phyloP scores from a whole-genome alignment of 2,113 vertebrate species.

The Chionodraco myersi region DNA sequence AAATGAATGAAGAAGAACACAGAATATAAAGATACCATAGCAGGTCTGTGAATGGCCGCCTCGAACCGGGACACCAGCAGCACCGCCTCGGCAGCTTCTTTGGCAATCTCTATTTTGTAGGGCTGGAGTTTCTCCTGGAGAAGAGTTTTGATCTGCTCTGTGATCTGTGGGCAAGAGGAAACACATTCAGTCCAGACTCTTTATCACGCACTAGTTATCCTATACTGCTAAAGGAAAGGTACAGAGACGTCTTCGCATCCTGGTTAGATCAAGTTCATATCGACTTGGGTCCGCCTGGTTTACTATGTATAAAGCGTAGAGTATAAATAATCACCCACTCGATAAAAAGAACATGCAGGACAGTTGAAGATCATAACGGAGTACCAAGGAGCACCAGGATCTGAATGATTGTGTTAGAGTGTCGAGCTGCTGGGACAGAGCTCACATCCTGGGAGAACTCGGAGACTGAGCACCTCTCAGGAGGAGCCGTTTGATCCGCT shows the following conservation, averaged over 20 bases:
- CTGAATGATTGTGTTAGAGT: neutral
- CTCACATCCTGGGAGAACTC: no score
- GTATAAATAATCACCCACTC: neutral
- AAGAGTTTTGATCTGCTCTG: conserved; percentile 64
- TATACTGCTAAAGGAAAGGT: neutral
- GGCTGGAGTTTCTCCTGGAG: conserved; percentile 73
- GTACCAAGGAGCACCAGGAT: no score
- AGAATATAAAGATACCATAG: conserved; percentile 69
- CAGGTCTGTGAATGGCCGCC: conserved; percentile 67
- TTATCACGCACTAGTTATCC: neutral
- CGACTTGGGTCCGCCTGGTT: neutral
- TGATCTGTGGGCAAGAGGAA: conserved; percentile 68
- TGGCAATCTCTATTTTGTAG: conserved; percentile 68
- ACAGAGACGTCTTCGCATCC: neutral
- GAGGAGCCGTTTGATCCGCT: no score
- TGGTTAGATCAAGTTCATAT: neutral
- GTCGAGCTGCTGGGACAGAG: neutral
- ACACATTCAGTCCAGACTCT: neutral
- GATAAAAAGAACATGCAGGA: neutral
- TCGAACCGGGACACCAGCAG: conserved; percentile 70
- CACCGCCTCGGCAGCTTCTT: conserved; percentile 58
- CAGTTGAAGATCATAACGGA: neutral
- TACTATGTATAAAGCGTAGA: neutral
- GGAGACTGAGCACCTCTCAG: no score
- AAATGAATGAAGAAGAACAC: neutral